Base-by-base conservation (phyloP, 2,113 vertebrate genomes). In the Hymenochirus boettgeri region DNA sequence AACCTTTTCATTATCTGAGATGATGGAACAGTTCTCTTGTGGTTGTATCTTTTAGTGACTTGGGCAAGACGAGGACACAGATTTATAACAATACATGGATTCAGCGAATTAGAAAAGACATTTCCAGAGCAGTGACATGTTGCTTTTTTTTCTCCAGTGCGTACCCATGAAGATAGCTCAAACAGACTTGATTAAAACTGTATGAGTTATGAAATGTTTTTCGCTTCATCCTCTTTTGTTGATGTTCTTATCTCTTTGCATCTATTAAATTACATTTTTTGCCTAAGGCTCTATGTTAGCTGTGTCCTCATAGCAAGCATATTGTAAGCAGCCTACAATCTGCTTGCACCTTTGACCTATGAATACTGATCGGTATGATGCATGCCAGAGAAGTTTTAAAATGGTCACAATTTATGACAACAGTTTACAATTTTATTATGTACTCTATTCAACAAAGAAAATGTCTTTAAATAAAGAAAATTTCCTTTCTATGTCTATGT, bases 91-190 rank as follows among this genome's bases (percentile, higher is more conserved):
- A 69, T 69, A 69, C 35, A 53, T 39, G 57, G 35, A 69, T 45
- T 69, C 65, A 60, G 33, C 53, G 65, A 59, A 69, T 69, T 69
- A 69, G 65, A 69, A 69, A 69, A 69, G 65, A 69, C 65, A 60
- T 69, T 69, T 69, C 53, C 65, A 69, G 65, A 60, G 57, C 65
- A 69, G 57, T 69, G 65, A 69, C 65, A 69, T 69, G 65, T 69
- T 69, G 59, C 57, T 69, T 69, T 69, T 69, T 69, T 69, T 53
- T 69, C 65, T 69, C 58, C 65, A 69, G 51, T 53, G 65, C 65
- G 53, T 54, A 53, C 65, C 56, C 65, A 29, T 45, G 31, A 19
- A 54, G 56, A 69, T 69, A 60, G 65, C 56, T 69, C 65, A 69
- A 45, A 69, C 35, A 60, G 42, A 52, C 57, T 53, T 19, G 25